Conservation (phyloP, 2,797 vertebrate species). For the Anguilla obscura region DNA sequence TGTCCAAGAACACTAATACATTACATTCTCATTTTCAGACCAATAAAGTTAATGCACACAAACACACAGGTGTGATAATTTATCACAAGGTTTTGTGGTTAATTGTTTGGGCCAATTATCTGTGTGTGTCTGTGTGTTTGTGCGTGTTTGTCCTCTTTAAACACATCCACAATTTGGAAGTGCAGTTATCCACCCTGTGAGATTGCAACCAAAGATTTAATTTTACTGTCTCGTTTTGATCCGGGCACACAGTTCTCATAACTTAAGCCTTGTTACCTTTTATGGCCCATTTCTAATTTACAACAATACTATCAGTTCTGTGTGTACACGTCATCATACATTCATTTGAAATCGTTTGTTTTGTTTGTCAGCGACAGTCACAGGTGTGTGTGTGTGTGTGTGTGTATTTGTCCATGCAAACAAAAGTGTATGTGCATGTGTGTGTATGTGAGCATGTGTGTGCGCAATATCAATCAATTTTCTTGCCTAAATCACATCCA, state of each 20-base stretch:
- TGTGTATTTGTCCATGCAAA: background rate
- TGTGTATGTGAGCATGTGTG: constrained; percentile 50
- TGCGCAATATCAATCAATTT: background rate
- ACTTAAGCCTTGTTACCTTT: background rate
- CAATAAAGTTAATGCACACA: constrained; percentile 59
- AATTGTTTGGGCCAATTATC: constrained; percentile 39
- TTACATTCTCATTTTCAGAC: constrained; percentile 50
- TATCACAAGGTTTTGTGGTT: constrained; percentile 40
- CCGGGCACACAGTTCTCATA: background rate
- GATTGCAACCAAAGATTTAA: background rate
- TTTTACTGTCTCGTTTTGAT: constrained; percentile 6
- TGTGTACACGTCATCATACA: background rate
- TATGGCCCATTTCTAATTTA: constrained; percentile 24
- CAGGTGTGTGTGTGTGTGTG: constrained; percentile 13
- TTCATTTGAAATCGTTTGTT: constrained; percentile 24
- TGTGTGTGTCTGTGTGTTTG: background rate
- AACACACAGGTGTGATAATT: constrained; percentile 42
- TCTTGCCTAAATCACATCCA: background rate
- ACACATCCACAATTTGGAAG: constrained; percentile 32
- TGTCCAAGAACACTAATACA: constrained; percentile 45
- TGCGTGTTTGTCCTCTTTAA: background rate
- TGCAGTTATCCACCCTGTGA: constrained; percentile 29
- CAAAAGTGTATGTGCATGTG: constrained; percentile 2
- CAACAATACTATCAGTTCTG: background rate
- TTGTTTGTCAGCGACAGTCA: constrained; percentile 18